Evolutionary conservation across 2,113 vertebrate genomes (phyloP).

Genomic region (Pelobates fuscus): DNA sequence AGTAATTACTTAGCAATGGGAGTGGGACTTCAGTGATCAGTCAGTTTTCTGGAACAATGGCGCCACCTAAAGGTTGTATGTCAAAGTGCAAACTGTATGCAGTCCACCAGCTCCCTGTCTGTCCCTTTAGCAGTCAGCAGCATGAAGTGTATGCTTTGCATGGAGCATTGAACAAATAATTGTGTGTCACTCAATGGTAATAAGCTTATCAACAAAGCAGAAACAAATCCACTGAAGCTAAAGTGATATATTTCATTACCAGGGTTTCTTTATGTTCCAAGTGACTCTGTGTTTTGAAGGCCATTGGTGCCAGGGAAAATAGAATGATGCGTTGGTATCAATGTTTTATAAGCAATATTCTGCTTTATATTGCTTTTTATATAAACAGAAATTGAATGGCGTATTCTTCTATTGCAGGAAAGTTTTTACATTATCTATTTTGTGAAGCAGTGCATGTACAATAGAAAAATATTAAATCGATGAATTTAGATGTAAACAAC

Average conservation of each 20-base stretch:
- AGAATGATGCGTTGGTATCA: too few species aligned
- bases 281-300: not conserved
- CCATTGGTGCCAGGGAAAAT: too few species aligned
- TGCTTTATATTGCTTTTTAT: not conserved
- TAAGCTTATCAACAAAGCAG: not conserved
- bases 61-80: constrained; percentile 19
- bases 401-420: too few species aligned
- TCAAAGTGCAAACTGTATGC: not conserved
- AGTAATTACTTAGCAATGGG: constrained; percentile 6
- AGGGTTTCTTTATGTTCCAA: not conserved
- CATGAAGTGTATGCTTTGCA: not conserved
- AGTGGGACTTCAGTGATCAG: not conserved
- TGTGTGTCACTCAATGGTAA: not conserved
- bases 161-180: not conserved
- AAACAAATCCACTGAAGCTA: not conserved
- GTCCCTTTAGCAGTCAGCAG: not conserved
- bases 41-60: constrained; percentile 5
- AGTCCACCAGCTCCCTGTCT: not conserved
- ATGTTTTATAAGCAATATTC: not conserved
- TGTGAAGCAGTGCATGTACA: too few species aligned
- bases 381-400: too few species aligned
- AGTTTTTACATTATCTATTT: too few species aligned
- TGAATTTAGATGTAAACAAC: too few species aligned
- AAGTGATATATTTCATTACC: not conserved
- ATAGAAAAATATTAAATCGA: too few species aligned